A percentile compares a stretch with the other conserved stretches of the same genome.
phyloP scores from a whole-genome alignment of 1,140 invertebrate genomes.

The Sesamia nonagrioides region DNA sequence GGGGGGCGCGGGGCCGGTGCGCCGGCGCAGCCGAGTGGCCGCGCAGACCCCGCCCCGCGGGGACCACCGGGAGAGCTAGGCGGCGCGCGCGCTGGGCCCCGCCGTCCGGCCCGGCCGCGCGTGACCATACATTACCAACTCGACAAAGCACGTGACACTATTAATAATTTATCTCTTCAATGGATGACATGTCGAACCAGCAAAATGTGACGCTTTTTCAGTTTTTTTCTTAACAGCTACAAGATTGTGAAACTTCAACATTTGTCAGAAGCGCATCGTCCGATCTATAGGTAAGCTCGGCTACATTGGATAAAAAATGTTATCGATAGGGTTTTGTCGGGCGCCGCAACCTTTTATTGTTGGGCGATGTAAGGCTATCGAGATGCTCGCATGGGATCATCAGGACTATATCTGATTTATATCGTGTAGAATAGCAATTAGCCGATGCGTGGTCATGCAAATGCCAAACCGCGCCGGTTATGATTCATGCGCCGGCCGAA shows the following conservation, averaged over 20 bases:
- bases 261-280: slow-evolving; percentile 20
- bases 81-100: slow-evolving; percentile 65
- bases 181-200: slow-evolving; percentile 59
- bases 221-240: slow-evolving; percentile 14
- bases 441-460: slow-evolving; percentile 71
- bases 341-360: slow-evolving; percentile 36
- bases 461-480: slow-evolving; percentile 70
- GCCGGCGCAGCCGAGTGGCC: slow-evolving; percentile 75
- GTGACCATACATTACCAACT: slow-evolving; percentile 57
- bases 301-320: slow-evolving; percentile 4
- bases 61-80: slow-evolving; percentile 84
- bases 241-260: slow-evolving; percentile 6
- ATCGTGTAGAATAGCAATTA: slow-evolving; percentile 79
- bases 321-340: slow-evolving; percentile 18
- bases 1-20: slow-evolving; percentile 63
- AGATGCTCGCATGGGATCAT: slow-evolving; percentile 56
- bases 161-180: slow-evolving; percentile 70
- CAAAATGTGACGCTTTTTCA: slow-evolving; percentile 33
- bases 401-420: slow-evolving; percentile 73
- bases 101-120: slow-evolving; percentile 34
- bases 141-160: slow-evolving; percentile 73
- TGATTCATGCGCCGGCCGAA: slow-evolving; percentile 69
- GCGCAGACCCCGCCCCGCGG: slow-evolving; percentile 81
- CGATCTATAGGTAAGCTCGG: slow-evolving; percentile 16
- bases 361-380: slow-evolving; percentile 62